Base-by-base conservation (phyloP, 2,797 vertebrate species). In the Megalops cyprinoides region DNA sequence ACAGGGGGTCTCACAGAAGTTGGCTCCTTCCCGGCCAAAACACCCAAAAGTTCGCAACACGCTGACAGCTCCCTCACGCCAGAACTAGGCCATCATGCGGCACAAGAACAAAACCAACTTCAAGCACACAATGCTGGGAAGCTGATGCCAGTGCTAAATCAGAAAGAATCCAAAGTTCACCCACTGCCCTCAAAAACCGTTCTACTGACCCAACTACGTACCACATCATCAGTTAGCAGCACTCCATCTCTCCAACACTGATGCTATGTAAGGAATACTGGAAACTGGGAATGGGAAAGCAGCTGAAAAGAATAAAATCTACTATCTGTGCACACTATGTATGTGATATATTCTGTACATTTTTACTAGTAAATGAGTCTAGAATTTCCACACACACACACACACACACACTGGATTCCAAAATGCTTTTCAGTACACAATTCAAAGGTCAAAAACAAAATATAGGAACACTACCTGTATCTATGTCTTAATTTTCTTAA, bases 321-420 rank as follows among this genome's bases (percentile, higher is more conserved):
- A 37, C 8, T 28, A 18, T 10, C 5, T 62, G 12, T 37, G 12
- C 20, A 34, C 15, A 34, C 37, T 37, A 28, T 31, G 15, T 34
- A 15, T 53, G 18, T 53, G 12, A 37, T 37, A 65, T 9, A 34
- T 34, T 31, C 10, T 65, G n/a, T n/a, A n/a, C n/a, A n/a, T n/a
- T n/a, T n/a, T n/a, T n/a, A n/a, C n/a, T n/a, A n/a, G n/a, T n/a
- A n/a, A n/a, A n/a, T n/a, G n/a, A n/a, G n/a, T n/a, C n/a, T n/a
- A n/a, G n/a, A n/a, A n/a, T n/a, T n/a, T n/a, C n/a, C 37, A 62
- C 39, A 77, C 14, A 53, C 76, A 82, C 58, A 81, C 37, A 60
- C 49, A 74, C 79, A 53, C 34, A 84, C 55, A 75, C 67, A 79
- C n/a, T 7, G 39, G 37, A 51, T 25, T 20, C 46, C 34, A 65